These are phyloP conservation scores for Sebastes miniatus DNA, from an alignment of 2,797 vertebrate genomes.

Conservation along the genomic window DNA sequence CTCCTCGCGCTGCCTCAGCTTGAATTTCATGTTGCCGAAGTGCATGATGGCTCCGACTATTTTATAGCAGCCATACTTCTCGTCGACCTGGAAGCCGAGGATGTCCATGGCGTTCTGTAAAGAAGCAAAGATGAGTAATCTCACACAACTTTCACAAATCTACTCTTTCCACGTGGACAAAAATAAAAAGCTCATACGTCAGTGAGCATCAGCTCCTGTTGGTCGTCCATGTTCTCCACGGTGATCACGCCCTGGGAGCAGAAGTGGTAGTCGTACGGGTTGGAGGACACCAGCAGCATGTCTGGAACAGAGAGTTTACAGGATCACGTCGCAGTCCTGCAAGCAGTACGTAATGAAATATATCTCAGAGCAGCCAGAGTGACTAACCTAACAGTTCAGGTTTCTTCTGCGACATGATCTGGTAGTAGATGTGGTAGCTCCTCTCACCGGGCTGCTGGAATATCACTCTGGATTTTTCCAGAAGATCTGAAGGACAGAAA, in stretches of 20 bases:
- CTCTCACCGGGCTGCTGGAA: slow-evolving; percentile 95
- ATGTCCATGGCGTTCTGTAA: slow-evolving; percentile 93
- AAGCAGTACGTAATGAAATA: background rate
- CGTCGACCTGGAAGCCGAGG: slow-evolving; percentile 88
- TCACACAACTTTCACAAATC: background rate
- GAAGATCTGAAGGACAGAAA: slow-evolving; percentile 83
- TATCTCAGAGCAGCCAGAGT: background rate
- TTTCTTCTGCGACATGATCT: slow-evolving; percentile 96
- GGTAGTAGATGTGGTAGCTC: slow-evolving; percentile 95
- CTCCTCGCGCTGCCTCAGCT: slow-evolving; percentile 93
- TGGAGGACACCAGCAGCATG: slow-evolving; percentile 93
- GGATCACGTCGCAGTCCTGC: background rate
- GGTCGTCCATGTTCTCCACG: slow-evolving; percentile 91
- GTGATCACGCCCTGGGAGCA: slow-evolving; percentile 94
- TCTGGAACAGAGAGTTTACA: slow-evolving; percentile 75
- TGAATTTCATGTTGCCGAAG: slow-evolving; percentile 98
- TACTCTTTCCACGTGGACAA: background rate
- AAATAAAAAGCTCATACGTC: slow-evolving; percentile 81
- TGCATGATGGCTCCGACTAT: slow-evolving; percentile 95
- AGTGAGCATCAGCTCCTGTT: slow-evolving; percentile 89
- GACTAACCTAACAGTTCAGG: slow-evolving; percentile 89
- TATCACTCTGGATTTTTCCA: slow-evolving; percentile 98
- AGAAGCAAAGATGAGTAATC: background rate
- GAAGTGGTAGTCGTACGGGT: slow-evolving; percentile 96
- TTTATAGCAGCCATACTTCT: slow-evolving; percentile 94